Evolutionary conservation across 2,888 invertebrate species (phyloP), one percentile per base, ranked within the genome.

Genomic region (Acanthosepion esculentum): DNA sequence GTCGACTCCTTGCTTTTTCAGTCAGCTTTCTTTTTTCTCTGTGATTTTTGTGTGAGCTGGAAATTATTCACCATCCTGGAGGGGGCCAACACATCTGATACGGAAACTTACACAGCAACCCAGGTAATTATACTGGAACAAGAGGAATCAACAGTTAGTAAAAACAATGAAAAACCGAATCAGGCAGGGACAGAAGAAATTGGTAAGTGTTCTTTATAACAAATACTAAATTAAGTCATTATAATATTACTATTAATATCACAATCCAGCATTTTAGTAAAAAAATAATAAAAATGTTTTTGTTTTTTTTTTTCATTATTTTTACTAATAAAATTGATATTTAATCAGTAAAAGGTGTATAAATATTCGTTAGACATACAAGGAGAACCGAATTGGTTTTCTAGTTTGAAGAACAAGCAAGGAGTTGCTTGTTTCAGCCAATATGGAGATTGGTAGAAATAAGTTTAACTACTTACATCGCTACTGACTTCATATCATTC

Each of bases 11-110:
- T 78, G 78, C 78, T n/a, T 78, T n/a, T 7, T 33, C 5, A n/a
- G 33, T 8, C n/a, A 78, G 12, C 33, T 78, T 78, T 33, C n/a
- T 33, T 78, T 23, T 15, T 33, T 78, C n/a, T 78, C 78, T 78
- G 23, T 78, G n/a, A n/a, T 33, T 78, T 12, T 78, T 78, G 78
- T 78, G 78, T n/a, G 78, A 78, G 78, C 78, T 78, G 78, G 78
- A n/a, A 78, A n/a, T n/a, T 10, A 12, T 33, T 78, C 78, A 78
- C 78, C 78, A 78, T 78, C 78, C 78, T 78, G 78, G 78, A 78
- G 78, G 78, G 78, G 78, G 78, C 78, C 78, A 78, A 78, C 78
- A 78, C n/a, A 78, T 78, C 78, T 33, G 78, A 78, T 78, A 78
- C 78, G 78, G 78, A 78, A n/a, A 78, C n/a, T 78, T n/a, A 78